Percentiles rank a stretch among this genome's conserved stretches.
These are phyloP conservation scores for Aphaenogaster ashmeadi DNA, from an alignment of 1,140 invertebrate species.

Conservation along the genomic window DNA sequence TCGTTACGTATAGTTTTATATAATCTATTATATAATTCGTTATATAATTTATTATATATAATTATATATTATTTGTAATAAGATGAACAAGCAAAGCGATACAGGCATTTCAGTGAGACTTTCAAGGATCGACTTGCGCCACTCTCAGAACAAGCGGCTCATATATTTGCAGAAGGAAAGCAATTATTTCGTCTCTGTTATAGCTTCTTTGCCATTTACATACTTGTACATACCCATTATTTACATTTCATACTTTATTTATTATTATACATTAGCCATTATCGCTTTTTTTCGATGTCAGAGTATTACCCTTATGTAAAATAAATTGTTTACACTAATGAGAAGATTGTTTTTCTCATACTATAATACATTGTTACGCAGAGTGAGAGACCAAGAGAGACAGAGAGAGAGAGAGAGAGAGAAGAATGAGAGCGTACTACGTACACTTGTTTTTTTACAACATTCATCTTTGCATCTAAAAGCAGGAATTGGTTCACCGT, in stretches of 20 bases:
- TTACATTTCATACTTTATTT: conserved; percentile 86
- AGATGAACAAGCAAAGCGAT: neutral
- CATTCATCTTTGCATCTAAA: conserved; percentile 70
- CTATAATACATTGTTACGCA: conserved; percentile 77
- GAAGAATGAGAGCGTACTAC: conserved; percentile 66
- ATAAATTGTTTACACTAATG: conserved; percentile 84
- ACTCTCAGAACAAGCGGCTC: conserved; percentile 37
- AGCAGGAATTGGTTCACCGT: conserved; percentile 56
- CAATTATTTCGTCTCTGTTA: conserved; percentile 82
- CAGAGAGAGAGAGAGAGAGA: conserved; percentile 34
- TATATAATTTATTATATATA: conserved; percentile 13
- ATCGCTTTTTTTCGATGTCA: conserved; percentile 79
- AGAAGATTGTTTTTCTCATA: conserved; percentile 76
- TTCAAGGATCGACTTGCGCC: neutral
- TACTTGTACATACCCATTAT: conserved; percentile 87
- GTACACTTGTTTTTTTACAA: conserved; percentile 75
- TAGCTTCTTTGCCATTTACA: conserved; percentile 85
- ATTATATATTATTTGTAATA: neutral
- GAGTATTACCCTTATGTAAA: conserved; percentile 83
- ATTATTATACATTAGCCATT: conserved; percentile 84
- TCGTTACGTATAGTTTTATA: neutral
- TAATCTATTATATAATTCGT: conserved; percentile 11
- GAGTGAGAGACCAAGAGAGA: conserved; percentile 54
- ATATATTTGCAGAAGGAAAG: conserved; percentile 70
- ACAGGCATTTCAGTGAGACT: neutral